phyloP scores from a whole-genome alignment of 1,140 invertebrate genomes.

The Physella acuta region DNA sequence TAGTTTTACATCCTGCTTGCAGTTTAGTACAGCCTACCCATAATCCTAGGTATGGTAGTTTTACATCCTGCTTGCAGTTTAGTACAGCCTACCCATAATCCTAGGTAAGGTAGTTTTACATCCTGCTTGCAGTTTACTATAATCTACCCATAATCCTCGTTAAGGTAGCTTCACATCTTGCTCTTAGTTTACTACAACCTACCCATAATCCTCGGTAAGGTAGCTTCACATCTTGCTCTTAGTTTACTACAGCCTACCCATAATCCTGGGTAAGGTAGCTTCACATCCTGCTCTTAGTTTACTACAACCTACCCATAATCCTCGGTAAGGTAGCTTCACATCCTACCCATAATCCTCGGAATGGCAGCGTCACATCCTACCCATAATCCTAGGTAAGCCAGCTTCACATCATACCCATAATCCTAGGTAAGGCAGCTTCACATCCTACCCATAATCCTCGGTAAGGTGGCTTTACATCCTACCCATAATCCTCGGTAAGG shows the following conservation, averaged over 20 bases:
- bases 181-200: background rate
- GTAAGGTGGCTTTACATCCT: no score
- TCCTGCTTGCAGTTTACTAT: background rate
- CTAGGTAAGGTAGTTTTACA: background rate
- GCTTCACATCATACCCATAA: background rate
- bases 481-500: no score
- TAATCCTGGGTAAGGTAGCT: background rate
- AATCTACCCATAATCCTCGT: background rate
- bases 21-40: no score
- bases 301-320: background rate
- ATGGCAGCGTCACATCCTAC: background rate
- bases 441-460: no score
- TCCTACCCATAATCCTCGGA: background rate
- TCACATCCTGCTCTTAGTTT: background rate
- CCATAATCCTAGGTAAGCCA: background rate
- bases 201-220: background rate
- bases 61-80: background rate
- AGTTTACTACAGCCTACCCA: background rate
- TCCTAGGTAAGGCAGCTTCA: no score
- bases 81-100: background rate
- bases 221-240: background rate
- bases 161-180: no score
- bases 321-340: no score
- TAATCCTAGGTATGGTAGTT: no score
- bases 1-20: no score